These are phyloP conservation scores for Papilio glaucus DNA, from an alignment of 1,140 invertebrate species.

Conservation along the genomic window DNA sequence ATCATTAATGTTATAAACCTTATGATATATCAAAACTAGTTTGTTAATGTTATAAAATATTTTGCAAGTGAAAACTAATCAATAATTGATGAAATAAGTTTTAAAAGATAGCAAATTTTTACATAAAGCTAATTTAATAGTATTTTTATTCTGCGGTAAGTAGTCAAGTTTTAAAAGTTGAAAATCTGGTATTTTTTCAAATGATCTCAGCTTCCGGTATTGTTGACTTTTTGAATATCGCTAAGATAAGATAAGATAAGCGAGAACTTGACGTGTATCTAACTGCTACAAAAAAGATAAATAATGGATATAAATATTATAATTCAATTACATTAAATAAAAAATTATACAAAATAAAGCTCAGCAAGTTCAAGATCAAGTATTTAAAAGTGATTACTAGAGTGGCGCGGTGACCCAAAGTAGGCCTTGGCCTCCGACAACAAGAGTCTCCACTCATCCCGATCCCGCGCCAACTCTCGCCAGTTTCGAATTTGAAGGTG, in stretches of 20 bases:
- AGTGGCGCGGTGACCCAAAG: too few relatives aligned
- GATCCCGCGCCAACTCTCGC: too few relatives aligned
- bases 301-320: too few relatives aligned
- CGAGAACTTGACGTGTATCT: background rate
- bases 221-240: constrained; percentile 7
- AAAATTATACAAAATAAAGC: too few relatives aligned
- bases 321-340: too few relatives aligned
- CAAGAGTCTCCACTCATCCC: too few relatives aligned
- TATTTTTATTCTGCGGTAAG: background rate
- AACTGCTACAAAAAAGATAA: too few relatives aligned
- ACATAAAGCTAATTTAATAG: background rate
- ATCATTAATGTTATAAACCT: background rate
- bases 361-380: too few relatives aligned
- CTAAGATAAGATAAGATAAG: too few relatives aligned
- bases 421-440: too few relatives aligned
- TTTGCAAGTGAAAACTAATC: background rate
- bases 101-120: background rate
- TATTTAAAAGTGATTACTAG: too few relatives aligned
- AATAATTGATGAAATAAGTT: constrained; percentile 5
- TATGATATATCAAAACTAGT: background rate
- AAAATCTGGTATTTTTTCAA: background rate
- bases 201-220: background rate
- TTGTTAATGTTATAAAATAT: constrained; percentile 12
- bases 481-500: too few relatives aligned
- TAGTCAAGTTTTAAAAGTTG: background rate